These are phyloP conservation scores for Ceyx cyanopectus DNA, from an alignment of 2,113 vertebrate species.

Conservation along the genomic window DNA sequence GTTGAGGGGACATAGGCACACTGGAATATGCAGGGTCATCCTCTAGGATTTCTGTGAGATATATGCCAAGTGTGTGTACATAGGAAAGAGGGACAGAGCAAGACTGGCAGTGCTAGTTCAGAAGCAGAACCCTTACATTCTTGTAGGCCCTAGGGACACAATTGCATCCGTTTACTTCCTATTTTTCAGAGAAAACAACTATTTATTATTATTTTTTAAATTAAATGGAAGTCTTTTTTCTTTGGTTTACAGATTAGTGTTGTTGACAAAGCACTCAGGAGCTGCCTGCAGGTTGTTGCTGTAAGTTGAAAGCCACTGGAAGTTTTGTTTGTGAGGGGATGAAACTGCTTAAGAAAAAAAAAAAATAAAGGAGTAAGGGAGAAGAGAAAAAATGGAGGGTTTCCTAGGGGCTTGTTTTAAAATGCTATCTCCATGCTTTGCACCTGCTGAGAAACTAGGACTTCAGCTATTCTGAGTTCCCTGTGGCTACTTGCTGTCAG, in stretches of 20 bases:
- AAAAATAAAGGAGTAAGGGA: not conserved
- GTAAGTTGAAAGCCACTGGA: slow-evolving; percentile 48
- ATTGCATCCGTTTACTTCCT: not conserved
- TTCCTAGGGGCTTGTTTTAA: slow-evolving; percentile 21
- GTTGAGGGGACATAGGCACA: not conserved
- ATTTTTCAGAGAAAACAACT: slow-evolving; percentile 15
- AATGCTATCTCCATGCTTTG: slow-evolving; percentile 4
- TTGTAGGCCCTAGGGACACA: not conserved
- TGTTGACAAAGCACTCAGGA: not conserved
- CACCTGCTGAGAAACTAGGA: slow-evolving; percentile 18
- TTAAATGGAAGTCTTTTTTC: not conserved
- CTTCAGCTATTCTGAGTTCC: not conserved
- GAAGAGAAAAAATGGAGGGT: not conserved
- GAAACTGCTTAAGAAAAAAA: slow-evolving; percentile 6
- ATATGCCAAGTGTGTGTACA: not conserved
- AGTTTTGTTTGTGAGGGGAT: slow-evolving; percentile 27
- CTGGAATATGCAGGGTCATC: not conserved
- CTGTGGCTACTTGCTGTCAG: not conserved
- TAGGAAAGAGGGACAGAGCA: not conserved
- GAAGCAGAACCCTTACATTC: not conserved
- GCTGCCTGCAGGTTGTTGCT: slow-evolving; percentile 10
- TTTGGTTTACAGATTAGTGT: not conserved
- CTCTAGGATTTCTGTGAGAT: not conserved
- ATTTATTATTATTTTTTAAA: not conserved
- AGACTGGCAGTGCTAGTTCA: not conserved